Conservation (phyloP, 2,888 invertebrate genomes). For the Zygothrica quintamaculata region DNA sequence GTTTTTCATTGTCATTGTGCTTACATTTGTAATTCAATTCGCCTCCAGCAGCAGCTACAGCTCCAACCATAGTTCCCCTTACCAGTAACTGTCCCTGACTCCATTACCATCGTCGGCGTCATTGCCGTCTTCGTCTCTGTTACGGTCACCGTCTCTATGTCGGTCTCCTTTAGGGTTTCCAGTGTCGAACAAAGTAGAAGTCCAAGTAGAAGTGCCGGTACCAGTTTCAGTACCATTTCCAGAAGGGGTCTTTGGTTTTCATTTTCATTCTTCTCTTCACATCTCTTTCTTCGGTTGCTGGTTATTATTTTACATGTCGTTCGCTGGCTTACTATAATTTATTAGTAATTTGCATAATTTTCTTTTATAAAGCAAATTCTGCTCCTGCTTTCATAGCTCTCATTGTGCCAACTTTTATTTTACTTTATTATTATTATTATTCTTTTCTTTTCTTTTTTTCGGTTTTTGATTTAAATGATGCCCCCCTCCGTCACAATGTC, state of each 20-base stretch:
- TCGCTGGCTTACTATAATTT: slow-evolving; percentile 76
- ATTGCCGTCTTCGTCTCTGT: too few species aligned
- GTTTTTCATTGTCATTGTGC: slow-evolving; percentile 52
- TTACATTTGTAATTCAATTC: slow-evolving; percentile 80
- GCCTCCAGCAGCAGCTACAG: slow-evolving; percentile 35
- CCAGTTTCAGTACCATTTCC: slow-evolving; percentile 22
- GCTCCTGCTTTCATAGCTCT: too few species aligned
- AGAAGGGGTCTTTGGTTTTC: slow-evolving; percentile 18
- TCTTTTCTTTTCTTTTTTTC: too few species aligned
- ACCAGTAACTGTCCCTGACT: too few species aligned
- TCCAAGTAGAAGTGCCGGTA: slow-evolving; percentile 14
- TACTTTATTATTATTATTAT: too few species aligned
- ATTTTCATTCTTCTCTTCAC: too few species aligned
- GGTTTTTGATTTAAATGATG: slow-evolving; percentile 69
- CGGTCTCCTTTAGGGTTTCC: too few species aligned
- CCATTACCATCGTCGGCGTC: slow-evolving; percentile 12
- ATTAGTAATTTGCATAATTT: slow-evolving; percentile 81
- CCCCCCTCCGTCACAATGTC: slow-evolving; percentile 18
- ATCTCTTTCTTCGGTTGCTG: slow-evolving; percentile 35
- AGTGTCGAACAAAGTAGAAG: neutral
- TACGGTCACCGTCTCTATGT: too few species aligned
- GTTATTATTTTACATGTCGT: slow-evolving; percentile 81
- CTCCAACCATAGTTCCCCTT: too few species aligned
- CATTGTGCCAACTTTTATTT: slow-evolving; percentile 54
- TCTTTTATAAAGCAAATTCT: slow-evolving; percentile 74